A percentile compares a stretch with the other conserved stretches of the same genome.
These are phyloP conservation scores for Pristionchus pacificus DNA, from an alignment of 1,140 invertebrate species.

Conservation along the genomic window DNA sequence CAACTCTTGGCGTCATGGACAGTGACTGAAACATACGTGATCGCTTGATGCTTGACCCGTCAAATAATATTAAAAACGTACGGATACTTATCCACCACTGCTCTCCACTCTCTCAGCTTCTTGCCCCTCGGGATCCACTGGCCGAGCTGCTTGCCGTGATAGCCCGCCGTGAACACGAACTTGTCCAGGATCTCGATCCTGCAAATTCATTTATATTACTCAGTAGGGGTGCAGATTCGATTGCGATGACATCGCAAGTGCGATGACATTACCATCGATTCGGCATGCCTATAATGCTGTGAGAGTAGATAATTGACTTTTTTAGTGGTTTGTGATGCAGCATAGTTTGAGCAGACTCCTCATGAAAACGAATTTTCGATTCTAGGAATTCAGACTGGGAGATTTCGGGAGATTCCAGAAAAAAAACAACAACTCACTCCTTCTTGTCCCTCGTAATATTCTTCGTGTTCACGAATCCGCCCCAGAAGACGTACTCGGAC, in stretches of 20 bases:
- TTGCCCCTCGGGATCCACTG: slow-evolving; percentile 51
- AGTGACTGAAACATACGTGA: no score
- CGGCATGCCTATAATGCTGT: no score
- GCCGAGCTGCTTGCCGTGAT: slow-evolving; percentile 49
- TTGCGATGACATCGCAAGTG: no score
- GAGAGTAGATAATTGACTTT: slow-evolving; percentile 20
- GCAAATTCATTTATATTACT: slow-evolving; percentile 9
- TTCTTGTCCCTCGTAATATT: slow-evolving; percentile 54
- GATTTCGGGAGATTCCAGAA: no score
- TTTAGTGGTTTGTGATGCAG: no score
- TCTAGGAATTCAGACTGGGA: no score
- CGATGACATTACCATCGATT: no score
- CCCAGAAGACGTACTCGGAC: slow-evolving; percentile 53
- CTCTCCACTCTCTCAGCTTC: slow-evolving; percentile 49
- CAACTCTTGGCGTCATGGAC: no score
- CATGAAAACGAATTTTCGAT: no score
- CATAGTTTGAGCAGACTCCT: no score
- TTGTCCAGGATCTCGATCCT: slow-evolving; percentile 43
- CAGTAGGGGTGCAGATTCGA: slow-evolving; percentile 6
- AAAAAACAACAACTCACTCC: slow-evolving; percentile 18
- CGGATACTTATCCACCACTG: slow-evolving; percentile 51
- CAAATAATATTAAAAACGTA: slow-evolving; percentile 23
- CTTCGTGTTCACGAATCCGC: slow-evolving; percentile 47
- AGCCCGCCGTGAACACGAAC: slow-evolving; percentile 57
- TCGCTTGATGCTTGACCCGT: no score